phyloP scores from a whole-genome alignment of 2,888 invertebrate species.

The Proisotoma minuta region DNA sequence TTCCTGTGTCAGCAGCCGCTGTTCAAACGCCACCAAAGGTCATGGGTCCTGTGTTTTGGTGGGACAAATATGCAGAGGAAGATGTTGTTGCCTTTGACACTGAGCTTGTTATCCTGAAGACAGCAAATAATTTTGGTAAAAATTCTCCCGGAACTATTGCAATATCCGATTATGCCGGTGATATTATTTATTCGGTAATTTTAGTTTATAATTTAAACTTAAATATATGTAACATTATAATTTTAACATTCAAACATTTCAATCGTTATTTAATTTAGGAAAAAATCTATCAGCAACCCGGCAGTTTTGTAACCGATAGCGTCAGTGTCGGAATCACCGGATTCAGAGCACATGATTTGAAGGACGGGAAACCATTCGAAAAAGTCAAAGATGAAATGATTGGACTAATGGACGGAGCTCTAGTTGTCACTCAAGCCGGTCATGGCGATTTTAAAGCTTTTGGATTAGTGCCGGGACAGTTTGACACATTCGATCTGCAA shows the following conservation, averaged over 20 bases:
- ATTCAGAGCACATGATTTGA: neutral
- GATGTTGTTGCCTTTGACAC: neutral
- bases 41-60: neutral
- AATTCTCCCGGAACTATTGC: neutral
- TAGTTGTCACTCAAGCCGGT: neutral
- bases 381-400: neutral
- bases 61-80: neutral
- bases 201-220: neutral
- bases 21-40: neutral
- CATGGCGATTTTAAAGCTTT: neutral
- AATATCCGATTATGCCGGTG: neutral
- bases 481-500: neutral
- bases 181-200: neutral
- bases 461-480: neutral
- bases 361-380: neutral
- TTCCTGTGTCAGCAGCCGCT: neutral
- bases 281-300: neutral
- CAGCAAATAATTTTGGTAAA: neutral
- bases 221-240: neutral
- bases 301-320: neutral
- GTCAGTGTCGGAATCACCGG: neutral
- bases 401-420: neutral
- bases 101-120: neutral
- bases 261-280: neutral
- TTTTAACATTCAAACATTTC: neutral